These are phyloP conservation scores for Smutsia temminckii DNA, from an alignment of 2,797 vertebrate species.

Conservation along the genomic window DNA sequence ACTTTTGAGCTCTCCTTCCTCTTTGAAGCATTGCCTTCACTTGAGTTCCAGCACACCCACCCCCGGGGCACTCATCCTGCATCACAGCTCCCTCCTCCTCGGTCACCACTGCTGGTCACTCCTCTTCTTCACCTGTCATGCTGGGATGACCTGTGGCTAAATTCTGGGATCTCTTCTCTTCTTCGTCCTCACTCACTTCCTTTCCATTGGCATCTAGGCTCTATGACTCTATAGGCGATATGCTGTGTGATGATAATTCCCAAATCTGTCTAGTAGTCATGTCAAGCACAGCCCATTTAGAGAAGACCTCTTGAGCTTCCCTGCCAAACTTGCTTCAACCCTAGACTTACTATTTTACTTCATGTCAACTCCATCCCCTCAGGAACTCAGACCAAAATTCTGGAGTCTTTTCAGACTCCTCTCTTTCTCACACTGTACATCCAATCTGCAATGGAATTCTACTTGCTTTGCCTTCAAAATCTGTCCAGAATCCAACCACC, in stretches of 20 bases:
- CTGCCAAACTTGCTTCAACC: background rate
- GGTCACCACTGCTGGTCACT: background rate
- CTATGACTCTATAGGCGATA: background rate
- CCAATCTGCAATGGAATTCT: background rate
- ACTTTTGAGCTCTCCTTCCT: background rate
- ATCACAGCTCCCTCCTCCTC: background rate
- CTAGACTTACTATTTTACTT: background rate
- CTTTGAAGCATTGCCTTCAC: background rate
- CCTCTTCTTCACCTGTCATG: background rate
- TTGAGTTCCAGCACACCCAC: background rate
- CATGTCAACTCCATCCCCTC: background rate
- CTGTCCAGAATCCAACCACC: background rate
- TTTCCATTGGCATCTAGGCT: background rate
- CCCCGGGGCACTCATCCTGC: background rate
- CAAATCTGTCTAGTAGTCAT: background rate
- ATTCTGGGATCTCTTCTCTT: background rate
- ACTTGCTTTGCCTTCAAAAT: background rate
- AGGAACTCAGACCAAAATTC: background rate
- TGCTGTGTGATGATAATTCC: background rate
- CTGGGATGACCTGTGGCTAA: accelerated
- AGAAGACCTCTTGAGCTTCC: background rate
- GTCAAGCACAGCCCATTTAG: no score
- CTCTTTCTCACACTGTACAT: background rate
- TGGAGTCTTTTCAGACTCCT: background rate
- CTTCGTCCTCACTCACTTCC: background rate